Base-by-base conservation (phyloP, 2,888 invertebrate genomes). In the Ectemnius lituratus region DNA sequence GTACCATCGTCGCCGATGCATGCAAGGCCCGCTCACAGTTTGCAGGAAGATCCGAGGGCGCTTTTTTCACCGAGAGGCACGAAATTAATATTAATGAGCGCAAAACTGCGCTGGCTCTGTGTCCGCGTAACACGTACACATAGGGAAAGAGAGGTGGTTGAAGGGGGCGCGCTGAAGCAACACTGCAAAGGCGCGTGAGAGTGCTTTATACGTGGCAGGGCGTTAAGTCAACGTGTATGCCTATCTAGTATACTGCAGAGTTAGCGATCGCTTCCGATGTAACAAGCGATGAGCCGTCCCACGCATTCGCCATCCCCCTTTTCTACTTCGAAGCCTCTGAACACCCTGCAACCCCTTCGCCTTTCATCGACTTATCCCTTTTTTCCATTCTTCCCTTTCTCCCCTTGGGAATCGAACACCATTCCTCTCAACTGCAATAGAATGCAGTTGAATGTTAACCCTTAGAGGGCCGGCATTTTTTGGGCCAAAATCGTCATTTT, bases 71-170 rank as follows among this genome's bases (percentile, higher is more conserved):
- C 67, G 64, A 61, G 47, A 78, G 66, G 61, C 63, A 62, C 66
- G 72, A 75, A 72, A 79, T 79, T 78, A 79, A 79, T 79, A 79
- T 79, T 78, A 79, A 79, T 78, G 79, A 78, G 65, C 75, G 60
- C 62, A 73, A 79, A 73, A 78, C 75, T 70, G 64, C 63, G 66
- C 16, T n/a, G 71, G 78, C 68, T 75, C 71, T 68, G 67, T 70
- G 52, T 57, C 61, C 37, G 11, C 37, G 11, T 37, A 37, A 37
- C 37, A 37, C 37, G 8, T 4, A 23, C 23, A 23, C 23, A 23
- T 3, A 23, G 23, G 23, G 23, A 23, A 23, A 23, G 23, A 23
- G 23, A 1, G 37, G 37, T 6, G 37, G 37, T 4, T 46, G 69
- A 61, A 67, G 70, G 65, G 67, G 60, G 56, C 18, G 45, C 45